Base-by-base conservation (phyloP, 2,797 vertebrate genomes). In the Cheirogaleus major region DNA sequence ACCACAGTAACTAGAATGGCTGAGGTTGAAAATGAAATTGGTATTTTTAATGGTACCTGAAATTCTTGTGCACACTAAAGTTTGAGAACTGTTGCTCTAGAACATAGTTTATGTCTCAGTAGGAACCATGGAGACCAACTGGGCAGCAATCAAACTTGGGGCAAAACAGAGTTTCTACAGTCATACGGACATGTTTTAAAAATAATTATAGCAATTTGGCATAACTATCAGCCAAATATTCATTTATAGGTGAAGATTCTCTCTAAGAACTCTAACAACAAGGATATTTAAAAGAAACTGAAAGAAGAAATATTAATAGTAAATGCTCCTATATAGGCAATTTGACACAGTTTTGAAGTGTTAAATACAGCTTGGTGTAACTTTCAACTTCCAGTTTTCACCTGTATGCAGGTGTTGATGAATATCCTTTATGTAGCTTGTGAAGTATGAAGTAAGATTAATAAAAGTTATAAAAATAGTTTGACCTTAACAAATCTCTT, bases 341-440 rank as follows among this genome's bases (percentile, higher is more conserved):
- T 57, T 72, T 95, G 88, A 82, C 96, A 86, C 73, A 94, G 91
- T 79, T 87, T 89, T 93, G 55, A 96, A 90, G 72, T 89, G 73
- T 17, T 89, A 91, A 91, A 96, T 95, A 43, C 32, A 84, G 80
- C n/a, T 96, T 25, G 38, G 17, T 41, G 25, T 83, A 92, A 72
- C 17, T 89, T 83, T 86, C 63, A 52, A 81, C 41, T 89, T 91
- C 57, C 57, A 89, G 25, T 91, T 93, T 97, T 96, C 89, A 93
- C 69, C n/a, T 55, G 7, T 41, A 41, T 57, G 55, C 32, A 57
- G 41, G 45, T 80, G 91, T 43, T 81, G 73, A 89, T 87, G 27
- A 88, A 50, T 93, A 14, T 59, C 18, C 20, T 93, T 89, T 27
- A n/a, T 43, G 48, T 67, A 86, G n/a, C 11, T 20, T 67, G 23